Evolutionary conservation across 2,888 invertebrate species (phyloP).

Genomic region (Pocota personata): DNA sequence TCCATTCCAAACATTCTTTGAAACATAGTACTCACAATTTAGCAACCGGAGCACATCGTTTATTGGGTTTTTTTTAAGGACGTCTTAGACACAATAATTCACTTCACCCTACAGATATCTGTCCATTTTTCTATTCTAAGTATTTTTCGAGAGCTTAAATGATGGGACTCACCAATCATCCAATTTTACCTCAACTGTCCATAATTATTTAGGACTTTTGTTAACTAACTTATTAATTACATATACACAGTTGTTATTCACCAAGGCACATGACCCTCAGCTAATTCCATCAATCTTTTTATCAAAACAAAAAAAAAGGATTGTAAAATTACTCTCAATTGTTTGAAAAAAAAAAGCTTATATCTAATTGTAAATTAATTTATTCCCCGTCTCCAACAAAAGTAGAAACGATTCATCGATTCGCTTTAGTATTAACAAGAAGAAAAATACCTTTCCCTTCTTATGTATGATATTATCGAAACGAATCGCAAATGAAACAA

Average conservation of each 20-base stretch:
- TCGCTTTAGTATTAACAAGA: neutral
- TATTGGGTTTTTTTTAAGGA: too few species aligned
- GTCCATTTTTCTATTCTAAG: too few species aligned
- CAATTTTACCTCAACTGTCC: too few species aligned
- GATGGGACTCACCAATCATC: too few species aligned
- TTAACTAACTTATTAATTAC: too few species aligned
- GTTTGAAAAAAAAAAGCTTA: neutral
- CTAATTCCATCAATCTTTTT: neutral
- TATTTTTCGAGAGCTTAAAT: too few species aligned
- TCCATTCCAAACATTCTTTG: too few species aligned
- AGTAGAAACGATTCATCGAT: neutral
- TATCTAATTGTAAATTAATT: neutral
- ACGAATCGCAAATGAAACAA: neutral
- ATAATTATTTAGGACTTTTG: too few species aligned
- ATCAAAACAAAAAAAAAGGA: neutral
- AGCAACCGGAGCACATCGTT: too few species aligned
- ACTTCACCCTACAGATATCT: too few species aligned
- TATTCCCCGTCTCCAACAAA: neutral
- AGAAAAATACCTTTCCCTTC: slow-evolving; percentile 7
- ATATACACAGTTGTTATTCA: neutral
- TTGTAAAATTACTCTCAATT: neutral
- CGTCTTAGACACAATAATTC: too few species aligned
- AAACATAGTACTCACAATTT: too few species aligned
- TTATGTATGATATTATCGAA: neutral
- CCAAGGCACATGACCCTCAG: neutral